These are phyloP conservation scores for Madoqua kirkii DNA, from an alignment of 2,113 vertebrate genomes.

Conservation along the genomic window DNA sequence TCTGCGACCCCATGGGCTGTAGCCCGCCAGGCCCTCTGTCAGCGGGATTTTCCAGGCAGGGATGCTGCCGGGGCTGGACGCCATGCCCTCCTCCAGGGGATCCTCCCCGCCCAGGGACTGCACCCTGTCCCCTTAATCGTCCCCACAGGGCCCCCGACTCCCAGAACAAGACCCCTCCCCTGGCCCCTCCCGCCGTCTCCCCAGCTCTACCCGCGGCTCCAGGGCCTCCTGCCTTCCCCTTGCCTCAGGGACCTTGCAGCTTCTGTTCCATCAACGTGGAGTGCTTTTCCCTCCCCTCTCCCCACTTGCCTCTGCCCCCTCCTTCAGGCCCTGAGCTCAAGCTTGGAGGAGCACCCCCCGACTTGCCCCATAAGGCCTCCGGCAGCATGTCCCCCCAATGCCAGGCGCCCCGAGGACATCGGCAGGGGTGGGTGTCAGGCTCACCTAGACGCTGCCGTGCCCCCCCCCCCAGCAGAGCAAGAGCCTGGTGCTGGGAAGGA, in stretches of 20 bases:
- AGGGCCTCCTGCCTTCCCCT: no score
- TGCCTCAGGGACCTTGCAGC: background rate
- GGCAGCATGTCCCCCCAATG: fast-evolving
- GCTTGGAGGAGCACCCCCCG: background rate
- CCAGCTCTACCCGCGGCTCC: fast-evolving
- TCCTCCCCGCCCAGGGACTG: background rate
- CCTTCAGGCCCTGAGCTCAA: background rate
- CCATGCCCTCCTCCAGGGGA: background rate
- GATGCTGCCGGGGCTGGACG: background rate
- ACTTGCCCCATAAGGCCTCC: background rate
- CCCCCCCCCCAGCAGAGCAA: background rate
- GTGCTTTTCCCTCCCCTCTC: no score
- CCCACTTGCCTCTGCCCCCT: fast-evolving
- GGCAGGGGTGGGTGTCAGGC: no score
- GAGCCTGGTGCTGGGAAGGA: fast-evolving
- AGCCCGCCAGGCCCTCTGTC: background rate
- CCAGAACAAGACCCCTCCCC: fast-evolving
- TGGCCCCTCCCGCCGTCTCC: fast-evolving
- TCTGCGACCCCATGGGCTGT: background rate
- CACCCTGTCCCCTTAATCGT: background rate
- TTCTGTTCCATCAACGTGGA: fast-evolving
- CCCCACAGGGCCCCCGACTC: background rate
- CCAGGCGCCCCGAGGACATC: background rate
- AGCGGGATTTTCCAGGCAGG: background rate
- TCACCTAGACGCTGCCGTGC: background rate